Evolutionary conservation across 1,140 invertebrate species (phyloP).

Genomic region (Ptiloglossa arizonensis): DNA sequence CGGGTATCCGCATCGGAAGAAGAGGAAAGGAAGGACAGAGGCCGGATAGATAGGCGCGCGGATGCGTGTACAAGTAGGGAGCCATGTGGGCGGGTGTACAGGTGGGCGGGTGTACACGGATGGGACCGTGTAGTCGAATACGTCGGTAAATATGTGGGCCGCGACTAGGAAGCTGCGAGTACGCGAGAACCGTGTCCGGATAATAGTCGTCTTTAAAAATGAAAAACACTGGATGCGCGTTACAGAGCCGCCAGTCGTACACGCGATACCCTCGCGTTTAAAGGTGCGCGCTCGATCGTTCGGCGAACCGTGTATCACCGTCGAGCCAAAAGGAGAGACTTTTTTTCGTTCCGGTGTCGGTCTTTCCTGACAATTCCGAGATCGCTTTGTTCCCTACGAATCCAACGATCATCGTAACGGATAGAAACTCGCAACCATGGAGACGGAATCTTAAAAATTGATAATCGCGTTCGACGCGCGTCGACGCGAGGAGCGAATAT

Average conservation of each 20-base stretch:
- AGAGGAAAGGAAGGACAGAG: slow-evolving; percentile 14
- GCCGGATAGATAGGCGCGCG: slow-evolving; percentile 20
- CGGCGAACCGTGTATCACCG: not conserved
- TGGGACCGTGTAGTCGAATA: slow-evolving; percentile 32
- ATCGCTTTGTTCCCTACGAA: not conserved
- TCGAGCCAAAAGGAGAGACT: not conserved
- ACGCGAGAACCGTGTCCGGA: slow-evolving; percentile 43
- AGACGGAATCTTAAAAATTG: too few relatives aligned
- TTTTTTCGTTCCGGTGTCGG: not conserved
- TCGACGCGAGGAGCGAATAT: too few relatives aligned
- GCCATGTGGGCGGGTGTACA: slow-evolving; percentile 30
- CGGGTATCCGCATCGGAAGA: not conserved
- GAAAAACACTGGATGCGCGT: slow-evolving; percentile 23
- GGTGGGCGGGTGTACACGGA: slow-evolving; percentile 16
- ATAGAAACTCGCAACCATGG: too few relatives aligned
- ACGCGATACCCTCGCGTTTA: slow-evolving; percentile 9
- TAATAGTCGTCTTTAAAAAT: slow-evolving; percentile 33
- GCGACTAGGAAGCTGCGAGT: slow-evolving; percentile 38
- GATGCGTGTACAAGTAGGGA: slow-evolving; percentile 39
- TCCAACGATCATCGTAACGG: too few relatives aligned
- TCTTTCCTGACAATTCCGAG: slow-evolving; percentile 1
- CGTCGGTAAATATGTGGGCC: slow-evolving; percentile 46
- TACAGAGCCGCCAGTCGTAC: not conserved
- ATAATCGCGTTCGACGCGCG: too few relatives aligned
- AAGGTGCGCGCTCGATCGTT: slow-evolving; percentile 47